A percentile compares a stretch with the other conserved stretches of the same genome.
These are phyloP conservation scores for Pyxicephalus adspersus DNA, from an alignment of 2,113 vertebrate genomes.

Conservation along the genomic window DNA sequence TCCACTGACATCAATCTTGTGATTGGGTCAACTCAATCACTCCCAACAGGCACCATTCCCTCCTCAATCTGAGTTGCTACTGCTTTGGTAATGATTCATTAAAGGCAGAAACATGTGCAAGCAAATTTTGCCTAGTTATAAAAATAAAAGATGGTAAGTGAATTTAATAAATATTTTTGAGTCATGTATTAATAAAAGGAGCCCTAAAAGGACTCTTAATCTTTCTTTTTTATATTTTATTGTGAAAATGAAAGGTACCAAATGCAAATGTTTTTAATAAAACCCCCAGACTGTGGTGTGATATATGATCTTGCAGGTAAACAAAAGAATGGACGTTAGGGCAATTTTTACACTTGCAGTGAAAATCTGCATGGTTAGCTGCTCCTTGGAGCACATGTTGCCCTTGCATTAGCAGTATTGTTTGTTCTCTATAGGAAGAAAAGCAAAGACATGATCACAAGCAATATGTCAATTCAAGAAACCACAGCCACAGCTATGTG, in stretches of 20 bases:
- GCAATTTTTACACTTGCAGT: too few species aligned
- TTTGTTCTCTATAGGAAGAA: too few species aligned
- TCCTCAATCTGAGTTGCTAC: not conserved
- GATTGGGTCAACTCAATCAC: constrained; percentile 38
- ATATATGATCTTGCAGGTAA: not conserved
- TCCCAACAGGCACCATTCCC: constrained; percentile 6
- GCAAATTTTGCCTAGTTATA: not conserved
- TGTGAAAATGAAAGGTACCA: too few species aligned
- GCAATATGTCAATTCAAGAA: too few species aligned
- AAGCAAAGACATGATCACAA: too few species aligned
- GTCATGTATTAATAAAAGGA: not conserved
- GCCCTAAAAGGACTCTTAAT: too few species aligned
- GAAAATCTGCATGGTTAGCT: too few species aligned
- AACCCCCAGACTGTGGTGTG: not conserved
- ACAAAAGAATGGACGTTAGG: too few species aligned
- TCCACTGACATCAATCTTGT: constrained; percentile 29
- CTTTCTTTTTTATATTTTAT: not conserved
- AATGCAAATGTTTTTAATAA: not conserved
- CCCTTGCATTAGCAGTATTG: too few species aligned
- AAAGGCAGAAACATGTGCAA: not conserved
- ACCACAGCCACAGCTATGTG: too few species aligned
- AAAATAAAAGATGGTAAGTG: not conserved
- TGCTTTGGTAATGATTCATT: not conserved
- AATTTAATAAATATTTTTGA: not conserved
- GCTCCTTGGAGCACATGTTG: too few species aligned